Evolutionary conservation across 2,797 vertebrate species (phyloP), one percentile per base, ranked within the genome.

Genomic region (Peromyscus attwateri): DNA sequence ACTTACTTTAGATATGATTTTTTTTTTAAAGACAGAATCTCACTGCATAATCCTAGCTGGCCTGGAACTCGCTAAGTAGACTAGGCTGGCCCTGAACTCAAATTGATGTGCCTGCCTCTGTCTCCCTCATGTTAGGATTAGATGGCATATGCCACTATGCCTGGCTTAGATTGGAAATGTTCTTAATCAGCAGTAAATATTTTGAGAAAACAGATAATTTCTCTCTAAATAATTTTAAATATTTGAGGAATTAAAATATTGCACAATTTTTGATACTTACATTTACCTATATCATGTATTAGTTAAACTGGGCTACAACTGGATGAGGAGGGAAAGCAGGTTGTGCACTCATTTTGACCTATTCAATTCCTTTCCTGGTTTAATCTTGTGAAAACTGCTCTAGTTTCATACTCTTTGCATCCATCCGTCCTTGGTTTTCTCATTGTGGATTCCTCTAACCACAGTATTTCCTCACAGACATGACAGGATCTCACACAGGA

Each of bases 171-270:
- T 2, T 46, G 11, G 55, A 76, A 60, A 80, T 60, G 60, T 76
- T 88, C 89, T 43, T 91, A 40, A 0, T 6, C 25, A 79, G 3
- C 8, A 64, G 31, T 92, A 91, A 66, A 77, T 75, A 93, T 77
- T 91, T 85, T 66, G 57, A n/a, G 77, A 96, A 95, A 92, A 34
- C 6, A 92, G 40, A n/a, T 79, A 84, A 31, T 85, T 73, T 13
- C 57, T 94, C 40, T 90, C 75, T 40, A 89, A 76, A 79, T 46
- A 75, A 73, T 70, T 80, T 79, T 60, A 92, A 49, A 14, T 89
- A 52, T 60, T 25, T 21, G 11, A 43, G 73, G 40, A 89, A 79
- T 77, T 84, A 75, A 94, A 46, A 17, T 83, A 62, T 43, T 16
- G n/a, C 43, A 76, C 8, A 80, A 34, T 92, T 46, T 52, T 19